Percentiles rank a stretch among this genome's conserved stretches.
These are phyloP conservation scores for Criorhina ranunculi DNA, from an alignment of 2,888 invertebrate genomes.

Conservation along the genomic window DNA sequence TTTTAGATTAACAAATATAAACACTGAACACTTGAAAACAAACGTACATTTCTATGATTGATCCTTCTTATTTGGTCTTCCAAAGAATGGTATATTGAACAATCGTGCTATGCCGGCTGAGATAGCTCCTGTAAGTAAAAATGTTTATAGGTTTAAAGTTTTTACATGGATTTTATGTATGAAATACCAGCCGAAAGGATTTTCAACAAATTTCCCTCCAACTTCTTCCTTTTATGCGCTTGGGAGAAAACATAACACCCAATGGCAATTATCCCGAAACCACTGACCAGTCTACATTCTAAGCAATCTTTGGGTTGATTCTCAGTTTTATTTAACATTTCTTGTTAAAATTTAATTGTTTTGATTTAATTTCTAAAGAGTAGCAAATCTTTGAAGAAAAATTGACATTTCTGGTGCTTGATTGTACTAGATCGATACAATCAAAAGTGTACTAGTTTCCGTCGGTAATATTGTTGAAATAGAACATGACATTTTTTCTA, in stretches of 20 bases:
- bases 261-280: conserved; percentile 64
- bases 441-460: not conserved
- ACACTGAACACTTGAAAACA: not conserved
- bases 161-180: not conserved
- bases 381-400: not conserved
- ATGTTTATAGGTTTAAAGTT: not conserved
- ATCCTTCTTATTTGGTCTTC: not conserved
- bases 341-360: not conserved
- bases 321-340: conserved; percentile 32
- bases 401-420: not conserved
- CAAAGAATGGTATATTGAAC: conserved; percentile 45
- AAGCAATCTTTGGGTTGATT: conserved; percentile 49
- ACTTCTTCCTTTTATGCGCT: conserved; percentile 55
- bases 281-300: conserved; percentile 60
- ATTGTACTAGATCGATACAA: not conserved
- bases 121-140: conserved; percentile 45
- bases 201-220: conserved; percentile 56
- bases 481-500: too few species aligned
- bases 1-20: conserved; percentile 27
- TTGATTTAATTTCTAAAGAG: not conserved
- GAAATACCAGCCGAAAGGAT: conserved; percentile 53
- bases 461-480: not conserved
- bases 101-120: conserved; percentile 56
- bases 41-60: not conserved
- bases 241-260: conserved; percentile 58